A percentile compares a stretch with the other conserved stretches of the same genome.
phyloP scores from a whole-genome alignment of 1,140 invertebrate genomes.

The Drosophila azteca region DNA sequence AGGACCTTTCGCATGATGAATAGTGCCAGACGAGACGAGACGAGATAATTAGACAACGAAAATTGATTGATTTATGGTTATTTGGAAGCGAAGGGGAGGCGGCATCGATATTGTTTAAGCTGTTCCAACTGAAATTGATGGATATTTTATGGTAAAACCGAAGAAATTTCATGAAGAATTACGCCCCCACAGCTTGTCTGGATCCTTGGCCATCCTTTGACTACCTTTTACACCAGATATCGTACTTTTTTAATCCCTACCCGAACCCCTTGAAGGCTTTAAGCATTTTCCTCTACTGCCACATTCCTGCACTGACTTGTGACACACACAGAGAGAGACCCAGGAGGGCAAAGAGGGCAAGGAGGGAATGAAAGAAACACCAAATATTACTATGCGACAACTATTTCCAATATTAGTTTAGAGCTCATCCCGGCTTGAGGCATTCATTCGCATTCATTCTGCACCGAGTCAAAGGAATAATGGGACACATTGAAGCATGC shows the following conservation, averaged over 20 bases:
- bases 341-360: not conserved
- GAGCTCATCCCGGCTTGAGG: slow-evolving; percentile 37
- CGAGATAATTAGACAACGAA: slow-evolving; percentile 44
- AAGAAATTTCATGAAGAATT: no score
- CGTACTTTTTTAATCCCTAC: no score
- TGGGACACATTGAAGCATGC: slow-evolving; percentile 16
- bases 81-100: not conserved
- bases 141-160: not conserved
- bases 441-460: slow-evolving; percentile 16
- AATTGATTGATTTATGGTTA: slow-evolving; percentile 47
- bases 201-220: no score
- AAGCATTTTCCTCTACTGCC: slow-evolving; percentile 13
- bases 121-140: not conserved
- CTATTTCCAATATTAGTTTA: slow-evolving; percentile 53
- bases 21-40: slow-evolving; percentile 27
- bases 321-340: no score
- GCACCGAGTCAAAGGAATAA: slow-evolving; percentile 27
- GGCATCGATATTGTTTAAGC: not conserved
- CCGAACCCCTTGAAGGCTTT: slow-evolving; percentile 1
- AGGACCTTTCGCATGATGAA: slow-evolving; percentile 35
- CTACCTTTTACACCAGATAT: no score
- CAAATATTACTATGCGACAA: slow-evolving; percentile 42
- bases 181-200: no score
- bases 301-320: slow-evolving; percentile 11
- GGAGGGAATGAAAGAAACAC: not conserved